These are phyloP conservation scores for Zoanthus sansibaricus DNA, from an alignment of 92 coral and sea anemone genomes.

Conservation along the genomic window DNA sequence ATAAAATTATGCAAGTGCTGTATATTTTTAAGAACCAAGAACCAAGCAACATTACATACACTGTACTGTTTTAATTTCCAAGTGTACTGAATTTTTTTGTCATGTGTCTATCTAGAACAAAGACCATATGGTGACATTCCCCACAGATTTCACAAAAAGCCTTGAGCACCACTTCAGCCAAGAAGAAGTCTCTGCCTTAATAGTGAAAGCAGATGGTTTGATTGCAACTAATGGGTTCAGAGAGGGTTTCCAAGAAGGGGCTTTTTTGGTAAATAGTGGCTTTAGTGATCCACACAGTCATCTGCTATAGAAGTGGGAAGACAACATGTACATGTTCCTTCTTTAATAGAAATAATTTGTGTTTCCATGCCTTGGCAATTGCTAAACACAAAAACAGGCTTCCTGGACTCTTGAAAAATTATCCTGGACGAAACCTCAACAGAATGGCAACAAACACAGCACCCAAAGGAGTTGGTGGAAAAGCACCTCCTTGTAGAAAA, in stretches of 20 bases:
- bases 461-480: conserved; percentile 47
- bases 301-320: conserved; percentile 64
- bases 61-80: neutral
- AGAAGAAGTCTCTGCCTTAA: conserved; percentile 33
- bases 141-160: neutral
- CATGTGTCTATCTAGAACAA: neutral
- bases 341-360: conserved; percentile 49
- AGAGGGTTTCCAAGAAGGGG: conserved; percentile 53
- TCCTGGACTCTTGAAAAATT: conserved; percentile 34
- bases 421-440: conserved; percentile 48
- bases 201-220: conserved; percentile 49
- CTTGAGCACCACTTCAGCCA: conserved; percentile 16
- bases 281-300: conserved; percentile 47
- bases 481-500: conserved; percentile 18
- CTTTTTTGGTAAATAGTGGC: conserved; percentile 63
- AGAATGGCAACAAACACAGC: conserved; percentile 45
- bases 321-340: conserved; percentile 48
- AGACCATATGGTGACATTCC: neutral
- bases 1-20: neutral
- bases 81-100: neutral
- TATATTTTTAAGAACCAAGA: neutral
- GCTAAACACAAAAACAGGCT: conserved; percentile 49
- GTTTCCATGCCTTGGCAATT: conserved; percentile 46
- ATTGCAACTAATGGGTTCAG: conserved; percentile 47
- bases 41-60: neutral